Evolutionary conservation across 2,888 invertebrate species (phyloP), one percentile per base, ranked within the genome.

Genomic region (Agriopis leucophaearia): DNA sequence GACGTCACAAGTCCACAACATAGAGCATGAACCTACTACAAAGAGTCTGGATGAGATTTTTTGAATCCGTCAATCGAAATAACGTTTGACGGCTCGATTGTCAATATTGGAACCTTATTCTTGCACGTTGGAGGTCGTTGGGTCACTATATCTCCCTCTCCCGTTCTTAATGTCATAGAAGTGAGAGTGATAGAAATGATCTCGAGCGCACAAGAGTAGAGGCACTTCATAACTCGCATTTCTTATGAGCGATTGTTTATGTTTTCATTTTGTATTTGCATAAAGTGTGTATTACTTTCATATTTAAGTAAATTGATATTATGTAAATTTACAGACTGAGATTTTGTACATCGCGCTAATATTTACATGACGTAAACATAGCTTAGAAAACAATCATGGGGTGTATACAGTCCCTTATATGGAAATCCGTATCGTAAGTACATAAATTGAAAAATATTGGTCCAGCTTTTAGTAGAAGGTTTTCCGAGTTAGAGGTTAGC

Each of bases 381-480:
- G 27, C 27, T 15, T 8, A 45, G n/a, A 9, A 15, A 47, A 47
- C 4, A 47, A 18, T 13, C 12, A 48, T 48, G 48, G 48, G 48
- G 1, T 48, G 48, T 18, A 18, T 48, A 48, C 9, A 48, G 4
- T 7, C 47, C 9, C 5, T 48, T 16, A 18, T 48, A 18, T 48
- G 47, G 16, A 48, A 48, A 48, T 48, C 48, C 10, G 4, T 18
- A 48, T 18, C 18, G 48, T 48, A 12, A 48, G 48, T 48, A 48
- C 27, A 3, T 27, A 2, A 27, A 5, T 27, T 27, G n/a, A 15
- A 15, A 45, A 45, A 45, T 27, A 27, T 27, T 27, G 27, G 27
- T 27, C 27, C 3, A 27, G 27, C 1, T 27, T n/a, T 27, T 27
- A 27, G 27, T 27, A 27, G 27, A 27, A 27, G 27, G 5, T 27